phyloP scores from a whole-genome alignment of 1,140 invertebrate species.

The Gonioctena quinquepunctata region DNA sequence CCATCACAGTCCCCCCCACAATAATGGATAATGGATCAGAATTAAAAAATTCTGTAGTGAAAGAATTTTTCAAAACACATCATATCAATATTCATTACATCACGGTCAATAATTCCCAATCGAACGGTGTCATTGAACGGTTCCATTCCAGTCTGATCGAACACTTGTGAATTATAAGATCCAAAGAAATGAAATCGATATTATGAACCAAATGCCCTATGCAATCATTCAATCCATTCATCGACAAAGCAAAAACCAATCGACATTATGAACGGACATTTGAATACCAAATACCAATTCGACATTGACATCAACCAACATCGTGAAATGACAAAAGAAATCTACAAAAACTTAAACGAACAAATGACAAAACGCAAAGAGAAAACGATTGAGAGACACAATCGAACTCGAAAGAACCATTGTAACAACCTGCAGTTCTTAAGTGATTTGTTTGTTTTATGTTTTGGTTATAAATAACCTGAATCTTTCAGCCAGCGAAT shows the following conservation, averaged over 20 bases:
- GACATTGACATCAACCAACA: neutral
- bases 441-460: no score
- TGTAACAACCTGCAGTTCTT: no score
- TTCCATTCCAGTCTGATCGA: conserved; percentile 27
- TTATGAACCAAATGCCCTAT: conserved; percentile 14
- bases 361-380: no score
- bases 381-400: no score
- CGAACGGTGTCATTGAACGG: conserved; percentile 24
- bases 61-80: neutral
- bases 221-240: neutral
- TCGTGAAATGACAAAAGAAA: neutral
- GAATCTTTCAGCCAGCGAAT: no score
- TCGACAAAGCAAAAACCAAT: neutral
- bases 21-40: neutral
- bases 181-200: neutral
- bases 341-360: no score
- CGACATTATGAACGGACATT: neutral
- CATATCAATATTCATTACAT: conserved; percentile 22
- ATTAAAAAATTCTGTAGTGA: neutral
- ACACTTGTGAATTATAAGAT: conserved; percentile 12
- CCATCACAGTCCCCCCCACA: neutral
- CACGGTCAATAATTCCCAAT: conserved; percentile 12
- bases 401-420: no score
- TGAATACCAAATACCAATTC: neutral
- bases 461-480: no score